Evolutionary conservation across 2,113 vertebrate species (phyloP).

Genomic region (Petaurus breviceps): DNA sequence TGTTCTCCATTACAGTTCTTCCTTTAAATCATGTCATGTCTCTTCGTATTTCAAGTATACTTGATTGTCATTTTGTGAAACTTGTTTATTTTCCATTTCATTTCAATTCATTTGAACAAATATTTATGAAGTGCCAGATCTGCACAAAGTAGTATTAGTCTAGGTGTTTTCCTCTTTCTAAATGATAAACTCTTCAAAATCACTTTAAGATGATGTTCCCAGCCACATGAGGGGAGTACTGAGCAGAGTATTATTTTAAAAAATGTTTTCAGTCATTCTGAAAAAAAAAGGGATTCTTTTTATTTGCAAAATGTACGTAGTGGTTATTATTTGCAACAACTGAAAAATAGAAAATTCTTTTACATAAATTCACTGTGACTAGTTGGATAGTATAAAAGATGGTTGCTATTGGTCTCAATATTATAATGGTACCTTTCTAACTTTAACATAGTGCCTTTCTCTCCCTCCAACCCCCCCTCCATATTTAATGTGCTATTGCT

Average conservation of each 20-base stretch:
- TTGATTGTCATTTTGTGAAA: constrained; percentile 36
- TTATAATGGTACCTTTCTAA: background rate
- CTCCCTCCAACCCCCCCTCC: background rate
- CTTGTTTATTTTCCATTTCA: background rate
- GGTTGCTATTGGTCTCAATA: background rate
- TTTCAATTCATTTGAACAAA: background rate
- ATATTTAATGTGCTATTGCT: background rate
- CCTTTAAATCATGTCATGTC: constrained; percentile 15
- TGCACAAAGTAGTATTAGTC: background rate
- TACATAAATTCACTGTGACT: background rate
- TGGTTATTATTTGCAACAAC: constrained; percentile 12
- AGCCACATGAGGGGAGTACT: constrained; percentile 17
- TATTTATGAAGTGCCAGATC: background rate
- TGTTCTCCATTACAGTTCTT: background rate
- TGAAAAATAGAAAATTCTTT: constrained; percentile 19
- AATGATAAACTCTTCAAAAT: constrained; percentile 35
- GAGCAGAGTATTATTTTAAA: background rate
- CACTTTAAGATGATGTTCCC: constrained; percentile 25
- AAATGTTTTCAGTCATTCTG: background rate
- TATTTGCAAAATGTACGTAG: constrained; percentile 5
- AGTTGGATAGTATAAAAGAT: background rate
- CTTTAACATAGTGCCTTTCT: background rate
- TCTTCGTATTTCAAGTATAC: background rate
- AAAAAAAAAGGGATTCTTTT: background rate
- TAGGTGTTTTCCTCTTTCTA: background rate